phyloP scores from a whole-genome alignment of 2,797 vertebrate species.

The Chelmon rostratus region DNA sequence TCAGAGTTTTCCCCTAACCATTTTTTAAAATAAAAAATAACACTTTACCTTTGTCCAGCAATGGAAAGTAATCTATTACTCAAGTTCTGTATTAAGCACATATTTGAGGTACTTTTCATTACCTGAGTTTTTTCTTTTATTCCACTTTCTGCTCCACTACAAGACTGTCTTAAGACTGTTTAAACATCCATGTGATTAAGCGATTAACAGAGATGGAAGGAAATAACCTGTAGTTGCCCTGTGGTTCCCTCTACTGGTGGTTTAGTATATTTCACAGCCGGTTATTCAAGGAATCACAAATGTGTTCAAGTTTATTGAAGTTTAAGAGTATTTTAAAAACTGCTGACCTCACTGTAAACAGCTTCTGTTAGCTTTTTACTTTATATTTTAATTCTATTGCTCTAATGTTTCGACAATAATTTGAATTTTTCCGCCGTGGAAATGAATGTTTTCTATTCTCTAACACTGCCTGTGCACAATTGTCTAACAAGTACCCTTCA shows the following conservation, averaged over 20 bases:
- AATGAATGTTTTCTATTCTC: not conserved
- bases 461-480: not conserved
- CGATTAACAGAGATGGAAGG: not conserved
- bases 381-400: not conserved
- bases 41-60: not conserved
- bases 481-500: not conserved
- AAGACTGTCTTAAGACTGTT: too few relatives aligned
- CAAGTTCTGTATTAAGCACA: not conserved
- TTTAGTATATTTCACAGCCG: not conserved
- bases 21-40: not conserved
- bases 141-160: not conserved
- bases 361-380: not conserved
- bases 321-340: not conserved
- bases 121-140: not conserved
- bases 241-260: slow-evolving; percentile 63
- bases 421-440: not conserved
- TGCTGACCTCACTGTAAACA: not conserved
- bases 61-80: not conserved
- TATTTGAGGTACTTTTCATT: not conserved
- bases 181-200: too few relatives aligned
- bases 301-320: not conserved
- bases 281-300: not conserved
- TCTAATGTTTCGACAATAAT: not conserved
- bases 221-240: not conserved
- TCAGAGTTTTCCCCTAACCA: not conserved